Evolutionary conservation across 2,888 invertebrate species (phyloP), one percentile per base, ranked within the genome.

Genomic region (Lapara coniferarum): DNA sequence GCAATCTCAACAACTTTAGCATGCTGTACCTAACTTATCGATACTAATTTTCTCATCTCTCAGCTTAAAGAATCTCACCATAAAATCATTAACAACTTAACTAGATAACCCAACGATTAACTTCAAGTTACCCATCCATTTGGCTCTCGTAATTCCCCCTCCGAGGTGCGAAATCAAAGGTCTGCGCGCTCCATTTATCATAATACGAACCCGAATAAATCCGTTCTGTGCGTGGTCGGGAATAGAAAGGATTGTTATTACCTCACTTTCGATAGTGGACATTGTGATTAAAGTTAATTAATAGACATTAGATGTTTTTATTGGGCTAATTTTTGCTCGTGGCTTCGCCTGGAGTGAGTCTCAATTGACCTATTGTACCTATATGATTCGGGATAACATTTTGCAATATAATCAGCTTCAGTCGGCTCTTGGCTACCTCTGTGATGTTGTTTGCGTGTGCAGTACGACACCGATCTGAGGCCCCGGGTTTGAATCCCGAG

Each of bases 101-200:
- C 46, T 58, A 58, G n/a, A 44, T 37, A 16, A 46, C 19, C 13
- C 16, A 16, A 44, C 12, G 46, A 49, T 19, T 46, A 59, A 8
- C 13, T 46, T 19, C 57, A 57, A 14, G 49, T 49, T 49, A 13
- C 44, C 37, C 63, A 49, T 63, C 49, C 63, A 49, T 63, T 63
- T 63, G 63, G 19, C 14, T 37, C 30, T 30, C 30, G n/a, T 37
- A 66, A 52, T 30, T 51, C n/a, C n/a, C n/a, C n/a, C n/a, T n/a
- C n/a, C 53, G 66, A 44, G 53, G 66, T 66, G 67, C 67, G 46
- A 67, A 67, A 67, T 67, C 67, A 67, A 53, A 55, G 67, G 55
- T 56, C 55, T 37, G 56, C 44, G 49, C 10, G 67, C 44, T 46
- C 46, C 53, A 56, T 67, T 56, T 56, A 67, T 56, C 56, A 53